Percentiles rank a stretch among this genome's conserved stretches.
phyloP scores from a whole-genome alignment of 2,888 invertebrate species.

The Pterostichus niger region DNA sequence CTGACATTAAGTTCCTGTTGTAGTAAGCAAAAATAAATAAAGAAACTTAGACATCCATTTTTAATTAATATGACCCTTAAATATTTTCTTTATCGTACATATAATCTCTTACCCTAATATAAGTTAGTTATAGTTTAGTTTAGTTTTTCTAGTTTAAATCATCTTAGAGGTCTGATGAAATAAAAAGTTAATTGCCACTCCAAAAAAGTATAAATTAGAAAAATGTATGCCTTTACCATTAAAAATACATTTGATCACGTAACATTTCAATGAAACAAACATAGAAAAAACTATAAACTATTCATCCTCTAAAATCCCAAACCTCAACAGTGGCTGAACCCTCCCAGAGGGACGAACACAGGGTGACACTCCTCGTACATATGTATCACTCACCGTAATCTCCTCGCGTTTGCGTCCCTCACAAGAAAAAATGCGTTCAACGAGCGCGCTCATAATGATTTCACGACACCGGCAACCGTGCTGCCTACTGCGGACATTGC shows the following conservation, averaged over 20 bases:
- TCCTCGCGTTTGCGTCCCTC: neutral
- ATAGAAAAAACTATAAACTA: neutral
- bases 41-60: too few species aligned
- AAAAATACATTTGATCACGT: slow-evolving; percentile 1
- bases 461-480: slow-evolving; percentile 29
- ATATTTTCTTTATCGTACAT: too few species aligned
- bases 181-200: too few species aligned
- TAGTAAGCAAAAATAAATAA: too few species aligned
- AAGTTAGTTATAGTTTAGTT: too few species aligned
- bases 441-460: slow-evolving; percentile 54
- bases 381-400: slow-evolving; percentile 48
- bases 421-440: neutral
- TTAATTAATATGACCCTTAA: too few species aligned
- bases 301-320: neutral
- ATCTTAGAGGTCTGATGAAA: too few species aligned
- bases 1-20: too few species aligned
- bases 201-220: too few species aligned
- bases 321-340: neutral
- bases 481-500: neutral
- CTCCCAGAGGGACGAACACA: too few species aligned
- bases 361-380: slow-evolving; percentile 31
- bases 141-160: too few species aligned
- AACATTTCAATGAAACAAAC: neutral
- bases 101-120: too few species aligned
- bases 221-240: neutral